A percentile compares a stretch with the other conserved stretches of the same genome.
phyloP scores from a whole-genome alignment of 2,888 invertebrate species.

The Mythimna impura region DNA sequence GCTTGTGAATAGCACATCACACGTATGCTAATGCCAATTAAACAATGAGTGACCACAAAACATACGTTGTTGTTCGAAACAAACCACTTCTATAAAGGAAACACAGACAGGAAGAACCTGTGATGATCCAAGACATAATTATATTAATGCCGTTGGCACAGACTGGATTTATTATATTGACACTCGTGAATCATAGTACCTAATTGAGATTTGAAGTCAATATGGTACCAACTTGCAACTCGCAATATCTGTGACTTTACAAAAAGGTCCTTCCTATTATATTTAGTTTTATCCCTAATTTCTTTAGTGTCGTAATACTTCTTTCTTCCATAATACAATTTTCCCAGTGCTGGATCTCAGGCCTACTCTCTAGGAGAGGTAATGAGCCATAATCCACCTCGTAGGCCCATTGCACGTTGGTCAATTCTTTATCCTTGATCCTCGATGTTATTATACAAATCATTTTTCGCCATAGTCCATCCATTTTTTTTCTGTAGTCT shows the following conservation, averaged over 20 bases:
- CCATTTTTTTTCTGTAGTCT: background rate
- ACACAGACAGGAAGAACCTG: too few relatives aligned
- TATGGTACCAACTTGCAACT: too few relatives aligned
- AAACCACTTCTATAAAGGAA: background rate
- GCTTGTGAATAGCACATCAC: background rate
- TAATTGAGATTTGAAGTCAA: background rate
- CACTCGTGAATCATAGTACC: background rate
- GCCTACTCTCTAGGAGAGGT: too few relatives aligned
- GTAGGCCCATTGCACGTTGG: too few relatives aligned
- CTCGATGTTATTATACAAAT: background rate
- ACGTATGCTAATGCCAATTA: too few relatives aligned
- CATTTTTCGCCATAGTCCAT: background rate
- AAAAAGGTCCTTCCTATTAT: too few relatives aligned
- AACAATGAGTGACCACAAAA: constrained; percentile 1
- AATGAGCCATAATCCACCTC: too few relatives aligned
- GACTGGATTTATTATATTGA: background rate
- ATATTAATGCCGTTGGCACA: background rate
- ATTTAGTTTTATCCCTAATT: background rate
- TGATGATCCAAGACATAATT: background rate
- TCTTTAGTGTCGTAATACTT: background rate
- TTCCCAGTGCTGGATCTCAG: too few relatives aligned
- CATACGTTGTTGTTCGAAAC: background rate
- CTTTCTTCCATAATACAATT: too few relatives aligned
- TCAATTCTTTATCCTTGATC: background rate
- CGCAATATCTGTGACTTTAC: too few relatives aligned